A percentile compares a stretch with the other conserved stretches of the same genome.
Conservation (phyloP, 2,797 vertebrate species). For the Scolopax bukidnonensis region DNA sequence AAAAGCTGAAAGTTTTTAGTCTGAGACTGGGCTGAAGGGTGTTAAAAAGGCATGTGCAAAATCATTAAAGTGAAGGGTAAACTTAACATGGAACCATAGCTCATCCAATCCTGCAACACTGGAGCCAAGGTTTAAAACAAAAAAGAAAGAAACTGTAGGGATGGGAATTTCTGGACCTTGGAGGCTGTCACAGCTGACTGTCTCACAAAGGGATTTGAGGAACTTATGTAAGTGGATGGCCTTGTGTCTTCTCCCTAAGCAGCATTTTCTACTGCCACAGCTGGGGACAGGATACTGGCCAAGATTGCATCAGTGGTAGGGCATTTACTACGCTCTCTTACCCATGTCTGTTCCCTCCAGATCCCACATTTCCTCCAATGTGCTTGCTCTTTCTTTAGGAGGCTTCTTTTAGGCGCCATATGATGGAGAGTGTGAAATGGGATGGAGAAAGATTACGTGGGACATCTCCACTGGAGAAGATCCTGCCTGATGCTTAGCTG, state of each 20-base stretch:
- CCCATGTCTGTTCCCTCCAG: not conserved
- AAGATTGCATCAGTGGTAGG: not conserved
- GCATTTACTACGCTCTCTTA: not conserved
- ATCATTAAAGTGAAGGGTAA: not conserved
- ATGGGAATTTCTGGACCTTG: not conserved
- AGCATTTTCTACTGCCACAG: not conserved
- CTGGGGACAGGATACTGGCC: not conserved
- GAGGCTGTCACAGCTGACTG: not conserved
- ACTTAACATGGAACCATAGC: not conserved
- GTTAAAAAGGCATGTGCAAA: not conserved
- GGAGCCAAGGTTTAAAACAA: not conserved
- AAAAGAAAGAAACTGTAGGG: not conserved
- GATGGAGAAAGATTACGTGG: not conserved
- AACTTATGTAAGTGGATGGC: not conserved
- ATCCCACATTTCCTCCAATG: not conserved
- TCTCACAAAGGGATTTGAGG: not conserved
- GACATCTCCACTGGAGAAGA: not conserved
- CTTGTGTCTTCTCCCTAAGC: not conserved
- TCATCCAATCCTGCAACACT: not conserved
- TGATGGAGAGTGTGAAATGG: not conserved
- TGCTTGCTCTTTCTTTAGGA: not conserved
- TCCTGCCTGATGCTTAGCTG: not conserved
- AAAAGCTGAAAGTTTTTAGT: not conserved
- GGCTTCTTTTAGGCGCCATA: not conserved
- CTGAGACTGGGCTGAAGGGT: not conserved